Percentiles rank a stretch among this genome's conserved stretches.
These are phyloP conservation scores for Drosophila antonietae DNA, from an alignment of 2,888 invertebrate species.

Conservation along the genomic window DNA sequence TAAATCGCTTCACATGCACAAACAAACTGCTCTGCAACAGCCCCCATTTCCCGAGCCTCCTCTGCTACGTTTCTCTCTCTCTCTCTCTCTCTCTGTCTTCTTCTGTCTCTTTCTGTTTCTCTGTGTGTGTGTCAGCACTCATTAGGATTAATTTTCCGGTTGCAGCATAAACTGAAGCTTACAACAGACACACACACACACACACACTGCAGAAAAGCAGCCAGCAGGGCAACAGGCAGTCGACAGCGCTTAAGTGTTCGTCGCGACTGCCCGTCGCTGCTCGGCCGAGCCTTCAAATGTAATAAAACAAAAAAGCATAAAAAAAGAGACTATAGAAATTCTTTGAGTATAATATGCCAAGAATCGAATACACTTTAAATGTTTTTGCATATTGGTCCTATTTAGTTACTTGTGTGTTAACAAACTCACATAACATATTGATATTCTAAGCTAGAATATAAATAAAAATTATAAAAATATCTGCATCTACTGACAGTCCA, in stretches of 20 bases:
- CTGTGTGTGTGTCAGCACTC: slow-evolving; percentile 68
- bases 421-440: too few species aligned
- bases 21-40: slow-evolving; percentile 59
- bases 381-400: background rate
- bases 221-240: slow-evolving; percentile 24
- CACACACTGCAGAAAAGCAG: slow-evolving; percentile 17
- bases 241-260: slow-evolving; percentile 63
- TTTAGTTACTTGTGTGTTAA: background rate
- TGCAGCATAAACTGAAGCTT: slow-evolving; percentile 76
- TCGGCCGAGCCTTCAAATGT: slow-evolving; percentile 64
- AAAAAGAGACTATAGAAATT: background rate
- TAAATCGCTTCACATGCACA: slow-evolving; percentile 77
- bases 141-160: slow-evolving; percentile 81
- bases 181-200: slow-evolving; percentile 48
- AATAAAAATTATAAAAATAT: too few species aligned
- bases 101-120: slow-evolving; percentile 11
- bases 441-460: too few species aligned
- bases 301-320: slow-evolving; percentile 51
- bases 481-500: too few species aligned
- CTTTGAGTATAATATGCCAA: background rate
- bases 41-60: slow-evolving; percentile 1
- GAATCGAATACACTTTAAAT: slow-evolving; percentile 8
- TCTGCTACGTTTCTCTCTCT: background rate
- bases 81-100: background rate
- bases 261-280: slow-evolving; percentile 24